Evolutionary conservation across 2,888 invertebrate genomes (phyloP).

Genomic region (Orthosia cruda): DNA sequence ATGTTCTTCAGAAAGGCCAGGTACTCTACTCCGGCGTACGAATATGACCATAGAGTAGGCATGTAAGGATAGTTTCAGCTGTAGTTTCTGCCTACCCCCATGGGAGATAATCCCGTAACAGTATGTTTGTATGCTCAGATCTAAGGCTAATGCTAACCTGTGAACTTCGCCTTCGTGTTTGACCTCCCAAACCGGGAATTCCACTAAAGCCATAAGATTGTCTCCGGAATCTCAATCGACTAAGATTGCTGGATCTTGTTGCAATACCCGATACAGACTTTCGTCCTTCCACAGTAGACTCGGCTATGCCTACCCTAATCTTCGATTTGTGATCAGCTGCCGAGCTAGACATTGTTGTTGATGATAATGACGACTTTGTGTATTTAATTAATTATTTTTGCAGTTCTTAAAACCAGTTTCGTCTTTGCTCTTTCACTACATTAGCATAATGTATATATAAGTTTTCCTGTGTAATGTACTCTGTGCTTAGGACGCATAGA

Average conservation of each 20-base stretch:
- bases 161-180: conserved; percentile 76
- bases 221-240: conserved; percentile 79
- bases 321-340: accelerated
- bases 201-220: conserved; percentile 81
- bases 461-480: no score
- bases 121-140: no score
- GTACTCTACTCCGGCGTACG: no score
- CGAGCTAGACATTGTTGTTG: conserved; percentile 10
- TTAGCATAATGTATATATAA: no score
- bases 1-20: no score
- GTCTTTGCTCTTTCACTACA: no score
- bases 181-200: conserved; percentile 78
- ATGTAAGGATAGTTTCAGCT: no score
- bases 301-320: conserved; percentile 12
- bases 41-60: no score
- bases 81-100: no score
- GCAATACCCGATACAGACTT: background rate
- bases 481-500: no score
- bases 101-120: no score
- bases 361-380: background rate
- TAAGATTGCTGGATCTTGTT: conserved; percentile 57
- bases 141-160: conserved; percentile 66
- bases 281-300: background rate
- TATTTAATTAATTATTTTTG: background rate
- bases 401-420: background rate